These are phyloP conservation scores for Leucozona laternaria DNA, from an alignment of 2,888 invertebrate genomes.

Conservation along the genomic window DNA sequence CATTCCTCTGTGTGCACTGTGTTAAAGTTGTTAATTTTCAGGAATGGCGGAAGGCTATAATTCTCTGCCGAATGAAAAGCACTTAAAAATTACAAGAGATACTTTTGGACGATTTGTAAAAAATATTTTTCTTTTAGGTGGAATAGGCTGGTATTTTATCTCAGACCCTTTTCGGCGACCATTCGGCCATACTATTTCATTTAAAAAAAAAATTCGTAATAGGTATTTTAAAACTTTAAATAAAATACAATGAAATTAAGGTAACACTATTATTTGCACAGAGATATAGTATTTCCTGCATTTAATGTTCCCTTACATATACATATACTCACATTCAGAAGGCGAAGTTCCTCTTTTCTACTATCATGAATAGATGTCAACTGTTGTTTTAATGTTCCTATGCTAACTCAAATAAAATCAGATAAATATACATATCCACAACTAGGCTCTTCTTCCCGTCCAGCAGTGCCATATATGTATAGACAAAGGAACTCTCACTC, in stretches of 20 bases:
- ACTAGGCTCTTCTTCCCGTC: constrained; percentile 7
- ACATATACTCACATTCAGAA: constrained; percentile 37
- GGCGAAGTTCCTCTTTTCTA: constrained; percentile 45
- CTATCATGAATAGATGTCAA: constrained; percentile 64
- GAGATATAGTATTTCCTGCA: constrained; percentile 16
- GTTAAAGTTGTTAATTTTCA: too few species aligned
- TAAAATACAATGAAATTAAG: not conserved
- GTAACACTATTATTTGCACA: not conserved
- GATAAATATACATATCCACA: constrained; percentile 44
- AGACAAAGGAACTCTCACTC: constrained; percentile 47
- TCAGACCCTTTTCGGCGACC: too few species aligned
- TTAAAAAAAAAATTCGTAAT: too few species aligned
- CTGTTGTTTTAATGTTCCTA: constrained; percentile 51
- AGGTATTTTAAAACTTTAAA: not conserved
- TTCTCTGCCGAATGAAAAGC: too few species aligned
- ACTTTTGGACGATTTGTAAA: too few species aligned
- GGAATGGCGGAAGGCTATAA: too few species aligned
- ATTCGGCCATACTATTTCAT: too few species aligned
- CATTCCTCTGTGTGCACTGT: too few species aligned
- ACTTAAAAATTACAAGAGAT: too few species aligned
- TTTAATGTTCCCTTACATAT: constrained; percentile 22
- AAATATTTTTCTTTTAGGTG: too few species aligned
- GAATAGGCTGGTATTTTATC: too few species aligned
- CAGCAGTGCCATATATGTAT: not conserved
- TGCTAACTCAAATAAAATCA: constrained; percentile 58